A percentile compares a stretch with the other conserved stretches of the same genome.
These are phyloP conservation scores for Julus scanicus DNA, from an alignment of 2,888 invertebrate species.

Conservation along the genomic window DNA sequence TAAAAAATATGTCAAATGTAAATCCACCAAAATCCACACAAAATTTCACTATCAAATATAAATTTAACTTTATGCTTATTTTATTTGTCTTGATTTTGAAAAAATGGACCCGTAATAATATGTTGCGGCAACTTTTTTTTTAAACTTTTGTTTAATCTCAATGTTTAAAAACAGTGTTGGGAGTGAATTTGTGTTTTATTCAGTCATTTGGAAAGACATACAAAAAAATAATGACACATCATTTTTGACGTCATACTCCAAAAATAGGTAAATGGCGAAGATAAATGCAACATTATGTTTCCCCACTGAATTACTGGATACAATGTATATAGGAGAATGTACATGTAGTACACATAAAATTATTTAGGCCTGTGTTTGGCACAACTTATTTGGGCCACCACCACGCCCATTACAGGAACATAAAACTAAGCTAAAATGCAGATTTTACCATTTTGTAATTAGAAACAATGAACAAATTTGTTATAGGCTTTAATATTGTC, in stretches of 20 bases:
- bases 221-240: neutral
- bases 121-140: too few species aligned
- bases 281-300: neutral
- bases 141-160: too few species aligned
- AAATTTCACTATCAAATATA: too few species aligned
- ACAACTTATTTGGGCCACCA: neutral
- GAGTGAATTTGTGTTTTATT: too few species aligned
- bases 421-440: conserved; percentile 24
- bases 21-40: too few species aligned
- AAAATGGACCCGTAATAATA: too few species aligned
- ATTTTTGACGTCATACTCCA: neutral
- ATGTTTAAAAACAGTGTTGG: too few species aligned
- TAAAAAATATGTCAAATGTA: too few species aligned
- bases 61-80: too few species aligned
- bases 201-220: neutral
- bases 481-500: too few species aligned
- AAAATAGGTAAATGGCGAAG: neutral
- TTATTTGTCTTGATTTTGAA: neutral
- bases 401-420: neutral
- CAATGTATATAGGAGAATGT: neutral
- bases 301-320: neutral
- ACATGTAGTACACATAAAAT: neutral
- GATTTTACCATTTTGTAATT: neutral
- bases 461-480: neutral
- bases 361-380: neutral